Evolutionary conservation across 2,797 vertebrate species (phyloP).

Genomic region (Spinibarbus caldwelli): DNA sequence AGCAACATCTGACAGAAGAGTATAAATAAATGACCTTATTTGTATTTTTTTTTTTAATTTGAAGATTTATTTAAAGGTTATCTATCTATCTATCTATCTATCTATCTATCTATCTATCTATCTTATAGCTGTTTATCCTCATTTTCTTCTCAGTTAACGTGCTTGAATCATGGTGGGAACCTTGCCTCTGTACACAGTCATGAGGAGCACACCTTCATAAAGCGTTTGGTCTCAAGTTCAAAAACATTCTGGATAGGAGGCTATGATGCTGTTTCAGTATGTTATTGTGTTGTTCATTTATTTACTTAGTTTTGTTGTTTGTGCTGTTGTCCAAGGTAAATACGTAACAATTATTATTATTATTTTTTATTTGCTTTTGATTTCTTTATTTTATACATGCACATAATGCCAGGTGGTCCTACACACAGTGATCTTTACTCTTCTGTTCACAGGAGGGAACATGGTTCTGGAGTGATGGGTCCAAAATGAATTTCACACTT

Average conservation of each 20-base stretch:
- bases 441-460: neutral
- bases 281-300: neutral
- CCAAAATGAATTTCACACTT: neutral
- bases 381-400: neutral
- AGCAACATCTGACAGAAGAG: too few relatives aligned
- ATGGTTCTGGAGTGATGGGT: slow-evolving; percentile 24
- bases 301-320: neutral
- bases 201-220: neutral
- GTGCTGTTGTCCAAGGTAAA: neutral
- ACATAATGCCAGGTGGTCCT: too few relatives aligned
- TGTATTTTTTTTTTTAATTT: too few relatives aligned
- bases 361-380: too few relatives aligned
- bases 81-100: too few relatives aligned
- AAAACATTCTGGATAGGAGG: neutral
- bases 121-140: neutral
- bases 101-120: too few relatives aligned
- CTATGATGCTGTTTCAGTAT: neutral
- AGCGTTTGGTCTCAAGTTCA: neutral
- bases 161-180: neutral
- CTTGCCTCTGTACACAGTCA: slow-evolving; percentile 4
- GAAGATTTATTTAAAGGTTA: too few relatives aligned
- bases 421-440: too few relatives aligned
- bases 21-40: too few relatives aligned
- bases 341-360: neutral
- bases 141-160: neutral